phyloP scores from a whole-genome alignment of 1,140 invertebrate species.

The Schlechtendalia chinensis region DNA sequence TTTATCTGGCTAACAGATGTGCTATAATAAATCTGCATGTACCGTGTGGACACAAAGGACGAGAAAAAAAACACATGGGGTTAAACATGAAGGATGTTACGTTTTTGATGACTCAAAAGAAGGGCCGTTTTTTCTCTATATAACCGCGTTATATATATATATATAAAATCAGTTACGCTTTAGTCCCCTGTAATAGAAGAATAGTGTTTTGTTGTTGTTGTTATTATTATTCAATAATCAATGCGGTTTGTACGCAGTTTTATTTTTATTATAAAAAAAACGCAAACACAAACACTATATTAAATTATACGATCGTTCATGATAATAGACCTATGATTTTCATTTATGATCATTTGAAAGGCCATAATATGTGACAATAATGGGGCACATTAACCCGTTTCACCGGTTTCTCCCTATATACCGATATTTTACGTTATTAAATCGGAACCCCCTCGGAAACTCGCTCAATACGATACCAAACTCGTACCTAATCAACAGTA shows the following conservation, averaged over 20 bases:
- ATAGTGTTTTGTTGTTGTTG: background rate
- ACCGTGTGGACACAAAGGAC: background rate
- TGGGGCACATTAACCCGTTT: slow-evolving; percentile 10
- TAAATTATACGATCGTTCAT: background rate
- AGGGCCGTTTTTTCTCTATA: background rate
- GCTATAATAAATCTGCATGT: background rate
- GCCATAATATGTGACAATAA: background rate
- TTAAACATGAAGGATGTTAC: background rate
- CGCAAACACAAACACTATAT: too few relatives aligned
- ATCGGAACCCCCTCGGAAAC: background rate
- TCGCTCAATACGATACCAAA: background rate
- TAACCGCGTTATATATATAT: background rate
- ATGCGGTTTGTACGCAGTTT: too few relatives aligned
- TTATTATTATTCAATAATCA: background rate
- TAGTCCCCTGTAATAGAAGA: background rate
- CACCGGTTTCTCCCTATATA: background rate
- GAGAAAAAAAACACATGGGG: background rate
- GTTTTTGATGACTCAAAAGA: slow-evolving; percentile 8
- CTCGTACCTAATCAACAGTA: background rate
- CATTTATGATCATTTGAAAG: background rate
- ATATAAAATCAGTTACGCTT: background rate
- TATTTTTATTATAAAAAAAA: too few relatives aligned
- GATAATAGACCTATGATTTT: background rate
- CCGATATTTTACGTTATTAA: background rate
- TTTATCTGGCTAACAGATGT: background rate